phyloP scores from a whole-genome alignment of 2,888 invertebrate genomes.

The Limnephilus rhombicus region DNA sequence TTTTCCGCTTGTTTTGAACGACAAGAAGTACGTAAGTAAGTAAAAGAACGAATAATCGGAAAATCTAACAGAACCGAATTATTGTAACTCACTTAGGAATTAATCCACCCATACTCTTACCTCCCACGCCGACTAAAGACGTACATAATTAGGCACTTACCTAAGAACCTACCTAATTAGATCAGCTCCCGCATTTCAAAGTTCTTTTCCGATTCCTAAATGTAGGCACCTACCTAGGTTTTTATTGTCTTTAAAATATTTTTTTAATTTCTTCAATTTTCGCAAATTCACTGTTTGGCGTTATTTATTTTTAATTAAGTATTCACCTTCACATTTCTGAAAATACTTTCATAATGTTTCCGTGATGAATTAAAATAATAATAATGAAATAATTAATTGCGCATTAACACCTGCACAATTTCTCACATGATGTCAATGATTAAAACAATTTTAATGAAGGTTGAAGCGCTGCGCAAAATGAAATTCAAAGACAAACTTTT shows the following conservation, averaged over 20 bases:
- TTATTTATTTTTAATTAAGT: no score
- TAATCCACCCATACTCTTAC: neutral
- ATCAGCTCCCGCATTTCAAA: neutral
- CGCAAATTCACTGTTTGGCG: no score
- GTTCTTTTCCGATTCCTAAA: no score
- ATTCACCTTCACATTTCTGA: neutral
- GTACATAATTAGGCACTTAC: neutral
- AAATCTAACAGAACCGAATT: neutral
- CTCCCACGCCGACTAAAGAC: neutral
- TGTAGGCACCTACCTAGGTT: no score
- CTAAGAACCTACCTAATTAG: neutral
- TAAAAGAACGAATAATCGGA: no score
- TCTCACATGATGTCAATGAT: neutral
- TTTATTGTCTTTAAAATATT: no score
- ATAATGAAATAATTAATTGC: no score
- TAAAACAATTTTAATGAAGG: neutral
- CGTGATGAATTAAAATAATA: neutral
- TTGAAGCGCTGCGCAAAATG: neutral
- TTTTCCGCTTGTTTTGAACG: no score
- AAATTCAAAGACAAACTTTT: neutral
- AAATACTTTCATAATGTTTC: neutral
- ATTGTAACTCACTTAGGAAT: conserved; percentile 10
- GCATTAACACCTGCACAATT: neutral
- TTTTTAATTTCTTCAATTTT: neutral
- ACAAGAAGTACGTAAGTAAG: no score